Evolutionary conservation across 2,113 vertebrate species (phyloP).

Genomic region (Platichthys flesus): DNA sequence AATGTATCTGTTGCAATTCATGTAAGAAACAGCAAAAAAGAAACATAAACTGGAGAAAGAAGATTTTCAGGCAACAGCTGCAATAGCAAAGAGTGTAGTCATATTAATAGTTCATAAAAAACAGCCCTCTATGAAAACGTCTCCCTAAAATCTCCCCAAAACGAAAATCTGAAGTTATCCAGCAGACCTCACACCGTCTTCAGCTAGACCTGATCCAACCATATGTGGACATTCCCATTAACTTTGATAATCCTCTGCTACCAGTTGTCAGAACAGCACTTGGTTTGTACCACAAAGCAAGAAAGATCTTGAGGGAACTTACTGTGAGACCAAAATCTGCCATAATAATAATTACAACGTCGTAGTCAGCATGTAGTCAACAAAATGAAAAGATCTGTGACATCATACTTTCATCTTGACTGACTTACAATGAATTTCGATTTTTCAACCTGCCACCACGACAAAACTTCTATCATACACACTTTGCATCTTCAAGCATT

Average conservation of each 20-base stretch:
- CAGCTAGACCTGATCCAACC: not conserved
- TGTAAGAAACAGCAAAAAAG: conserved; percentile 31
- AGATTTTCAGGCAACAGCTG: conserved; percentile 47
- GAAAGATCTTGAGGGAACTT: conserved; percentile 8
- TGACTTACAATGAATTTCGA: not conserved
- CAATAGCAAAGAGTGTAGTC: conserved; percentile 26
- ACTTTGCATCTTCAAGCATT: not conserved
- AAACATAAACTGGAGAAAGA: conserved; percentile 22
- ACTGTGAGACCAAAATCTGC: not conserved
- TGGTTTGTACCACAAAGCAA: conserved; percentile 21
- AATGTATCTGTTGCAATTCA: conserved; percentile 18
- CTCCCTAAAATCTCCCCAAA: not conserved
- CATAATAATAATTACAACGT: too few relatives aligned
- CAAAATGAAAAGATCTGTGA: not conserved
- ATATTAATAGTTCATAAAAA: conserved; percentile 47
- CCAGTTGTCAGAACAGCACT: conserved; percentile 25
- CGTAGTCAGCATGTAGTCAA: too few relatives aligned
- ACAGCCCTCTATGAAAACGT: conserved; percentile 49
- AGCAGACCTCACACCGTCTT: conserved; percentile 5
- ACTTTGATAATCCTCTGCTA: conserved; percentile 1
- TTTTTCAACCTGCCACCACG: not conserved
- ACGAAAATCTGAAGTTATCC: not conserved
- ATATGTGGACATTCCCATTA: too few relatives aligned
- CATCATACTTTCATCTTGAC: not conserved
- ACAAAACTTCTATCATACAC: not conserved